Evolutionary conservation across 1,140 invertebrate genomes (phyloP).

Genomic region (Ostrea edulis): DNA sequence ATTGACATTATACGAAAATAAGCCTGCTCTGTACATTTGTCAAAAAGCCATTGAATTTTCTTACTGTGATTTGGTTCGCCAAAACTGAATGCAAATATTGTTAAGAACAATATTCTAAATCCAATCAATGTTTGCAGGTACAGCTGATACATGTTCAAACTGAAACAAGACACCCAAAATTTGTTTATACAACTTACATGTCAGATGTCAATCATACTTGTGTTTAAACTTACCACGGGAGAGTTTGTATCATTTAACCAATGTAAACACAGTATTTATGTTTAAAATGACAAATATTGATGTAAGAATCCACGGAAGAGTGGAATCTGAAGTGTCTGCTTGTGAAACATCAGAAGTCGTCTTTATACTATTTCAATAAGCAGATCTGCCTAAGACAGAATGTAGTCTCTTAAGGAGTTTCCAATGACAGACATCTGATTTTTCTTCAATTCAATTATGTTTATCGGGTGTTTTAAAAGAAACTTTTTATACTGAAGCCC

Average conservation of each 20-base stretch:
- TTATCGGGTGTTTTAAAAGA: neutral
- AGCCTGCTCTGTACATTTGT: neutral
- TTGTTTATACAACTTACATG: neutral
- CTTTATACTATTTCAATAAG: neutral
- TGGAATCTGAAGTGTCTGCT: neutral
- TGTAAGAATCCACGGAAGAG: neutral
- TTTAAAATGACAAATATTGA: slow-evolving; percentile 2
- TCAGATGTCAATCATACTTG: neutral
- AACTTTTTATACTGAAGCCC: neutral
- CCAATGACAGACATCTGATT: neutral
- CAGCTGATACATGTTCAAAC: too few species aligned
- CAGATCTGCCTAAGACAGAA: neutral
- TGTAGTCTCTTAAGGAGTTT: neutral
- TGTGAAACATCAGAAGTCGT: slow-evolving; percentile 2
- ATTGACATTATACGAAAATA: neutral
- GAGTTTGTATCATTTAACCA: neutral
- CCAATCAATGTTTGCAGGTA: neutral
- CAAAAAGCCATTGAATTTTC: neutral
- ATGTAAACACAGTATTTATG: neutral
- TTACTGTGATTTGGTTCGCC: too few species aligned
- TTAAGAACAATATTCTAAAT: neutral
- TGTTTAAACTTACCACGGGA: neutral
- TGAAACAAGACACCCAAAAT: neutral
- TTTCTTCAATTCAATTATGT: neutral
- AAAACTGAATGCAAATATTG: neutral